These are phyloP conservation scores for Tauraco hartlaubi DNA, from an alignment of 2,797 vertebrate genomes.

Conservation along the genomic window DNA sequence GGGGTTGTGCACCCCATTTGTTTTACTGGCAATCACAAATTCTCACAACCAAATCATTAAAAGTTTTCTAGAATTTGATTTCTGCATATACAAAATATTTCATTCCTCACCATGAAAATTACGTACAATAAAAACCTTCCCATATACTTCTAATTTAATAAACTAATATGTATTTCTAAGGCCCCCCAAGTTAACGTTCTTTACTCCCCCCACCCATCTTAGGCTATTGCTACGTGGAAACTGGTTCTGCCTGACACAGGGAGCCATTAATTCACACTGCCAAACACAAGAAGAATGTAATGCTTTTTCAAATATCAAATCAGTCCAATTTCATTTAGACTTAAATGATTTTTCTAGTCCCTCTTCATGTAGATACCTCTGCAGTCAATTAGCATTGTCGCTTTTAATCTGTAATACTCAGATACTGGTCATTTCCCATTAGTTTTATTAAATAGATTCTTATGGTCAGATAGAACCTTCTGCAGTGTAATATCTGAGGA, in stretches of 20 bases:
- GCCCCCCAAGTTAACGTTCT: neutral
- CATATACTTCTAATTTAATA: neutral
- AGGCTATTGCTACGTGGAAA: constrained; percentile 28
- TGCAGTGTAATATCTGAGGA: constrained; percentile 83
- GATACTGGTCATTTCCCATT: constrained; percentile 95
- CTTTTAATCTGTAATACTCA: constrained; percentile 94
- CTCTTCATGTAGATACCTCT: constrained; percentile 91
- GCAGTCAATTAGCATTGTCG: constrained; percentile 96
- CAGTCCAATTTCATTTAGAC: constrained; percentile 95
- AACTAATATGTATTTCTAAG: neutral
- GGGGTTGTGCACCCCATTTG: neutral
- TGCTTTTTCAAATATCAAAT: constrained; percentile 87
- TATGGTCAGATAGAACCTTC: constrained; percentile 87
- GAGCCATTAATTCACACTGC: constrained; percentile 78
- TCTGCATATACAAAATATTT: neutral
- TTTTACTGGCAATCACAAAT: neutral
- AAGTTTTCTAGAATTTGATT: neutral
- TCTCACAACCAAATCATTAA: neutral
- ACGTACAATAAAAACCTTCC: neutral
- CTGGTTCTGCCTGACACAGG: constrained; percentile 51
- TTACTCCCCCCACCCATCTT: neutral
- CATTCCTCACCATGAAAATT: neutral
- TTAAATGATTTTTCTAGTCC: constrained; percentile 94
- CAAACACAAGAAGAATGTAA: constrained; percentile 76
- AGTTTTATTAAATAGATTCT: constrained; percentile 90